These are phyloP conservation scores for Phorcus lineatus DNA, from an alignment of 2,888 invertebrate genomes.

Conservation along the genomic window DNA sequence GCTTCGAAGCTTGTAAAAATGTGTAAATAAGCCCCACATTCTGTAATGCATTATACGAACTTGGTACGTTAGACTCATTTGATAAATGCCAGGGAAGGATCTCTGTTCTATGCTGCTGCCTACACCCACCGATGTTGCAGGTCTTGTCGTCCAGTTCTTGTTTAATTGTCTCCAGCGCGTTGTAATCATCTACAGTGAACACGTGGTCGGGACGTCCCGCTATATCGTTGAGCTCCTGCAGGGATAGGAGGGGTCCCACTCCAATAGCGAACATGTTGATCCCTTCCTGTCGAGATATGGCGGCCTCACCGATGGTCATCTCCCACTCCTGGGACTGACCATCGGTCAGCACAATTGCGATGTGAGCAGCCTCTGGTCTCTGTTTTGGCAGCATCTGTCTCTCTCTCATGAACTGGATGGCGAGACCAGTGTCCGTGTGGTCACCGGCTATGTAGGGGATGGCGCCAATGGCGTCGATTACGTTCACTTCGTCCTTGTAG, in stretches of 20 bases:
- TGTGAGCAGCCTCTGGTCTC: conserved; percentile 29
- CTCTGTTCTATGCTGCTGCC: no score
- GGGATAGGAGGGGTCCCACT: conserved; percentile 28
- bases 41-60: no score
- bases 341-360: conserved; percentile 43
- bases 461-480: conserved; percentile 10
- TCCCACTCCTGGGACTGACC: conserved; percentile 33
- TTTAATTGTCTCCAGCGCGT: conserved; percentile 34
- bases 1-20: no score
- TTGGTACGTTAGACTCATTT: no score
- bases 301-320: conserved; percentile 30
- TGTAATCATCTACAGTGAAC: conserved; percentile 34
- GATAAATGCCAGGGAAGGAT: no score
- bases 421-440: conserved; percentile 32
- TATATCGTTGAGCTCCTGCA: conserved; percentile 36
- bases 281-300: conserved; percentile 1
- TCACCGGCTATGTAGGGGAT: conserved; percentile 15
- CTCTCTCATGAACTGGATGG: conserved; percentile 35
- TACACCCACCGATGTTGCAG: conserved; percentile 35
- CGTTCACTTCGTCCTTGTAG: conserved; percentile 30
- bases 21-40: no score
- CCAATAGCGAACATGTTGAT: conserved; percentile 41
- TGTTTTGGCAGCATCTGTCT: conserved; percentile 24
- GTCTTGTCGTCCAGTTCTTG: conserved; percentile 30
- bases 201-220: conserved; percentile 34